Percentiles rank a stretch among this genome's conserved stretches.
These are phyloP conservation scores for Lagopus muta DNA, from an alignment of 2,113 vertebrate genomes.

Conservation along the genomic window DNA sequence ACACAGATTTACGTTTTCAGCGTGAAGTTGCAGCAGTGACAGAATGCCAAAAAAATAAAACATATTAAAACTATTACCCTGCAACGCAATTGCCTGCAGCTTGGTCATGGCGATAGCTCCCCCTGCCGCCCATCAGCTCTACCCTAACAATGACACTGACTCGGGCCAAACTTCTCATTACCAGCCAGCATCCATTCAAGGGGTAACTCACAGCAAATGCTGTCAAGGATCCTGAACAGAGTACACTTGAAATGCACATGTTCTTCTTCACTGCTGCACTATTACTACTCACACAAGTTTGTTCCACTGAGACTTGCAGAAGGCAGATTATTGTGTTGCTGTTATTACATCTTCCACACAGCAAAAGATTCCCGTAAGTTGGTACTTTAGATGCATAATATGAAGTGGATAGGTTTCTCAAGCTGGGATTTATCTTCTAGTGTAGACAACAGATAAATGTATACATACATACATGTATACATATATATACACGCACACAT, in stretches of 20 bases:
- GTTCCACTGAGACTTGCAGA: background rate
- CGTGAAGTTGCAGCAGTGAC: background rate
- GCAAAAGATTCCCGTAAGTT: background rate
- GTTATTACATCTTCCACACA: background rate
- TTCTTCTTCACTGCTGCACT: background rate
- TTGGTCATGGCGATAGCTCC: background rate
- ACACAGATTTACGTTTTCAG: background rate
- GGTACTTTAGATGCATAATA: background rate
- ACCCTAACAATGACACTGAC: fast-evolving
- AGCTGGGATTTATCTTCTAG: background rate
- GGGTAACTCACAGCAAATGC: too few relatives aligned
- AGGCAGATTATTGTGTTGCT: background rate
- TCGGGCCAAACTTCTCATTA: background rate
- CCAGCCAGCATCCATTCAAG: fast-evolving
- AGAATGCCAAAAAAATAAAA: background rate
- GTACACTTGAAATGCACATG: fast-evolving
- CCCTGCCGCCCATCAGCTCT: background rate
- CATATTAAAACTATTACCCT: background rate
- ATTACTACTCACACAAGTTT: fast-evolving
- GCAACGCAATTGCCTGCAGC: too few relatives aligned
- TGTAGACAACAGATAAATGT: background rate
- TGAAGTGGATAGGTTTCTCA: background rate
- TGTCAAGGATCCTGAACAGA: fast-evolving
- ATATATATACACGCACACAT: too few relatives aligned
- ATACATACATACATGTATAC: too few relatives aligned